Conservation (phyloP, 2,113 vertebrate species). For the Haplochromis vanheusdeni region DNA sequence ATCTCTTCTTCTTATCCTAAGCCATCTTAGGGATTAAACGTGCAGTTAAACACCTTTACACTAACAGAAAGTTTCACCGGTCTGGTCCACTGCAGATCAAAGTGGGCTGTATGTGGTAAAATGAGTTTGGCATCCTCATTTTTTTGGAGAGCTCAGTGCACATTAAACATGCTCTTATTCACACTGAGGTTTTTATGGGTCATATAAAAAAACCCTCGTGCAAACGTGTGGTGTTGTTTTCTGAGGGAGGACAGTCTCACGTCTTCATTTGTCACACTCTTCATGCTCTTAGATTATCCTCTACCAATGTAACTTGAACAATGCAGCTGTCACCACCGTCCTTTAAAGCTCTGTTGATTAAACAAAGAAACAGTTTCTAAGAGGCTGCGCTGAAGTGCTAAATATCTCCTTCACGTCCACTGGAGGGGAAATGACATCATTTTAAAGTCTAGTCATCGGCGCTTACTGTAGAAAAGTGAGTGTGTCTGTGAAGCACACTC, state of each 20-base stretch:
- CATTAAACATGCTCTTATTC: neutral
- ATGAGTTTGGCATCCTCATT: neutral
- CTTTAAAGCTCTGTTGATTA: neutral
- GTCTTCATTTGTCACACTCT: neutral
- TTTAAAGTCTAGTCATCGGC: neutral
- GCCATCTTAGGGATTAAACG: neutral
- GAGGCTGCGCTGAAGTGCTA: neutral
- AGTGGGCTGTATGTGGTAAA: neutral
- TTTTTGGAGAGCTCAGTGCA: neutral
- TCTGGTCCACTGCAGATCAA: fast-evolving
- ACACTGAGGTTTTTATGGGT: neutral
- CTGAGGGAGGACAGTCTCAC: neutral
- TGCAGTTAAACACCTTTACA: neutral
- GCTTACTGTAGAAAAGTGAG: neutral
- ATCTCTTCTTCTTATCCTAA: neutral
- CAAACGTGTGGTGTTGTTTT: neutral
- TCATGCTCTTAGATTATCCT: neutral
- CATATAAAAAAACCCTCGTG: neutral
- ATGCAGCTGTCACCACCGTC: neutral
- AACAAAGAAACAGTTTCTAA: neutral
- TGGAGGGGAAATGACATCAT: neutral
- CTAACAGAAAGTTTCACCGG: neutral
- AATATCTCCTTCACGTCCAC: neutral
- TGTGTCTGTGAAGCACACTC: neutral
- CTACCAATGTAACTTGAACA: neutral